These are phyloP conservation scores for Calameuta pallipes DNA, from an alignment of 2,888 invertebrate species.

Conservation along the genomic window DNA sequence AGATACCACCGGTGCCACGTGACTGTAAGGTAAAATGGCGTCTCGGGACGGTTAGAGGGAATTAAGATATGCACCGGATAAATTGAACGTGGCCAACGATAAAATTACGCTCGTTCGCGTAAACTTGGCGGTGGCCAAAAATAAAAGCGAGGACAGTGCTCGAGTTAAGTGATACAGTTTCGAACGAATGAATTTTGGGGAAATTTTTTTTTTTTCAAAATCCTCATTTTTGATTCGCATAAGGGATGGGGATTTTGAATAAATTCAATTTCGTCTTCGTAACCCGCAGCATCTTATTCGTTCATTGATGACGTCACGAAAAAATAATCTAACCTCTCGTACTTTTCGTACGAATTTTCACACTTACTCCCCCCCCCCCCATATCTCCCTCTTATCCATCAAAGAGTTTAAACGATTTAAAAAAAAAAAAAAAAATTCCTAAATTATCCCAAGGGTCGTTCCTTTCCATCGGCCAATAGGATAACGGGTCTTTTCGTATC, in stretches of 20 bases:
- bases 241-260: no score
- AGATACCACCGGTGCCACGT: neutral
- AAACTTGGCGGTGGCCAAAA: neutral
- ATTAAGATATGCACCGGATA: neutral
- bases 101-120: neutral
- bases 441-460: neutral
- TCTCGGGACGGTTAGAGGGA: neutral
- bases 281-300: no score
- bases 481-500: neutral
- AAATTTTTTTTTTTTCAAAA: neutral
- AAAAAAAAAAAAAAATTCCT: neutral
- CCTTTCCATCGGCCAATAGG: neutral
- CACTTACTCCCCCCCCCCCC: no score
- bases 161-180: no score
- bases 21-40: neutral
- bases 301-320: no score
- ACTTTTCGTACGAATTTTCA: no score
- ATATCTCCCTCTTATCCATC: neutral
- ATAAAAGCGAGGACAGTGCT: neutral
- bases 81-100: neutral
- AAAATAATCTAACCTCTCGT: no score
- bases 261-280: no score
- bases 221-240: neutral
- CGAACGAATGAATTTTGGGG: no score
- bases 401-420: neutral